Evolutionary conservation across 2,888 invertebrate genomes (phyloP).

Genomic region (Chymomyza procnemis): DNA sequence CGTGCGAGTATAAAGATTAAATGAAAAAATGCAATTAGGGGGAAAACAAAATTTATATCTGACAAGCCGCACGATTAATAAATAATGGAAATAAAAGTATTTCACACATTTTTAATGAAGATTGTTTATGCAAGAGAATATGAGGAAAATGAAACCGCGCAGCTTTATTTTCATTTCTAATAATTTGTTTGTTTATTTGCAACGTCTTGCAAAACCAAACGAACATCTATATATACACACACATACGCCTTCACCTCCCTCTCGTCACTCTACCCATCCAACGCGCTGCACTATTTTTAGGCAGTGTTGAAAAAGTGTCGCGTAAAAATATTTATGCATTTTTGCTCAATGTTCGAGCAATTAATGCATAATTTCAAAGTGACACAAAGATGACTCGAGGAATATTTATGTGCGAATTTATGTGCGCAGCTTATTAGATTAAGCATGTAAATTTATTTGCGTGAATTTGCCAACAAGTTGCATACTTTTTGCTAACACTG

Average conservation of each 20-base stretch:
- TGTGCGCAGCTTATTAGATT: constrained; percentile 38
- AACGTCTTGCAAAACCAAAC: not conserved
- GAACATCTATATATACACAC: not conserved
- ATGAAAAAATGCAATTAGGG: not conserved
- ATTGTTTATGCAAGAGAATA: constrained; percentile 62
- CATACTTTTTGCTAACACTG: not conserved
- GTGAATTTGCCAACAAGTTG: not conserved
- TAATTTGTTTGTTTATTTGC: not conserved
- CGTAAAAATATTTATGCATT: not conserved
- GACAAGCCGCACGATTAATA: not conserved
- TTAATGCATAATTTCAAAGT: constrained; percentile 50
- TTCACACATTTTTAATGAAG: constrained; percentile 63
- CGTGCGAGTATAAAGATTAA: not conserved
- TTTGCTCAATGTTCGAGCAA: constrained; percentile 18
- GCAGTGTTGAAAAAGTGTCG: not conserved
- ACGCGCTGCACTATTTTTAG: not conserved
- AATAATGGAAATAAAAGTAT: not conserved
- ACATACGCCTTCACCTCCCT: not conserved
- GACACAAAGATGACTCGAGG: constrained; percentile 48
- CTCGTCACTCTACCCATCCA: not conserved
- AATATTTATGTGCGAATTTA: constrained; percentile 33
- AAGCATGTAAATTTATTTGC: constrained; percentile 24
- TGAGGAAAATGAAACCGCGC: constrained; percentile 34
- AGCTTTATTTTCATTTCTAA: constrained; percentile 22
- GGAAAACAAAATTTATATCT: not conserved